These are phyloP conservation scores for Oligia strigilis DNA, from an alignment of 2,888 invertebrate species.

Conservation along the genomic window DNA sequence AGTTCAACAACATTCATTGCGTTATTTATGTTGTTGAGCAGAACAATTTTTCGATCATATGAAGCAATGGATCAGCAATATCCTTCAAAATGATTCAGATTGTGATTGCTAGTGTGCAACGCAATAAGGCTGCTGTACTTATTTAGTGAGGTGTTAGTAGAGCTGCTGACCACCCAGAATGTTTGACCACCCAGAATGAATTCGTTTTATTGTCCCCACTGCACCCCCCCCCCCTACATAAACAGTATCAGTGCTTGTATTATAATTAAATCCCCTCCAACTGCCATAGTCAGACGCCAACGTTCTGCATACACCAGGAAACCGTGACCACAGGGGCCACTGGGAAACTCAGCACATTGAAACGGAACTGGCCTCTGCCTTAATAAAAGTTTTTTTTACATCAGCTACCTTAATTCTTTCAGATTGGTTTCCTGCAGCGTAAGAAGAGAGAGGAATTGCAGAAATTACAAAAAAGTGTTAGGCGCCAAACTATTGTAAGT, in stretches of 20 bases:
- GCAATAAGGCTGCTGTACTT: no score
- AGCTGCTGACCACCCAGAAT: background rate
- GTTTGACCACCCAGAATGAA: background rate
- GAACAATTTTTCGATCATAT: no score
- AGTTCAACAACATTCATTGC: no score
- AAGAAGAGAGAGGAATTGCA: slow-evolving; percentile 73
- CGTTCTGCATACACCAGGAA: background rate
- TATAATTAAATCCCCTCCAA: background rate
- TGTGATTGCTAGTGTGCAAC: no score
- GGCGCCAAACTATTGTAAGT: slow-evolving; percentile 61
- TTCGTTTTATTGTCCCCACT: background rate
- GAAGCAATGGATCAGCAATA: no score
- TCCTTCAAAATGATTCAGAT: no score
- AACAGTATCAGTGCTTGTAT: background rate
- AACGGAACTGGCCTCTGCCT: background rate
- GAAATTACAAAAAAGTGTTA: slow-evolving; percentile 67
- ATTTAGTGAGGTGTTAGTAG: background rate
- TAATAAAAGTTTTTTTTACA: background rate
- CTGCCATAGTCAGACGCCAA: background rate
- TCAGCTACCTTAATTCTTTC: slow-evolving; percentile 4
- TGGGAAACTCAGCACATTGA: background rate
- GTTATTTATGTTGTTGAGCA: no score
- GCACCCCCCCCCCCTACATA: background rate
- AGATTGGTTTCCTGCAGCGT: slow-evolving; percentile 77
- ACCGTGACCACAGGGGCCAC: background rate